These are phyloP conservation scores for Kryptopterus vitreolus DNA, from an alignment of 2,797 vertebrate genomes.

Conservation along the genomic window DNA sequence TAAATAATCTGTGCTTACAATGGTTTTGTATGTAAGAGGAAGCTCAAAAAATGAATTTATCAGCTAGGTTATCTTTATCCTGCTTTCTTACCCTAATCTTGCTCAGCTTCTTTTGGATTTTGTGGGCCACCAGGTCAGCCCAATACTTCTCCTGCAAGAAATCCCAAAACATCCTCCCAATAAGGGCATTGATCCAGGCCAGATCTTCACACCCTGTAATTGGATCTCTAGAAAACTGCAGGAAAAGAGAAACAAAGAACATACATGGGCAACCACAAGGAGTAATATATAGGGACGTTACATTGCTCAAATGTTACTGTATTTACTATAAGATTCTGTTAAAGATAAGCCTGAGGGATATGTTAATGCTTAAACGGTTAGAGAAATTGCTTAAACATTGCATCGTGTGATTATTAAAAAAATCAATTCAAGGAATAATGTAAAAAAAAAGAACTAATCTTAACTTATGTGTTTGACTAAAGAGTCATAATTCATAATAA, in stretches of 20 bases:
- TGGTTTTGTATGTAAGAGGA: not conserved
- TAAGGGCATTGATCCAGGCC: slow-evolving; percentile 79
- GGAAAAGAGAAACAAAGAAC: not conserved
- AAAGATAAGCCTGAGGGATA: too few relatives aligned
- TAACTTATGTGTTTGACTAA: too few relatives aligned
- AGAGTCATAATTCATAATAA: too few relatives aligned
- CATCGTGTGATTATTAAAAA: too few relatives aligned
- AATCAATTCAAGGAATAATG: too few relatives aligned
- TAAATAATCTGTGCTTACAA: not conserved
- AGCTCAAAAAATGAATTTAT: not conserved
- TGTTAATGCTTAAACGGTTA: not conserved
- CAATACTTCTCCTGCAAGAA: slow-evolving; percentile 84
- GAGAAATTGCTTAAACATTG: not conserved
- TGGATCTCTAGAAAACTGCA: slow-evolving; percentile 61
- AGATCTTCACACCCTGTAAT: slow-evolving; percentile 52
- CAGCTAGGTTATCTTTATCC: not conserved
- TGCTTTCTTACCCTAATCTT: slow-evolving; percentile 81
- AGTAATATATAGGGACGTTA: not conserved
- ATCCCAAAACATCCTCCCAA: slow-evolving; percentile 87
- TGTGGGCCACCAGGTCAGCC: slow-evolving; percentile 81
- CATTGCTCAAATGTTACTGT: not conserved
- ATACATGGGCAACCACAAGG: not conserved
- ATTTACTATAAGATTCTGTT: too few relatives aligned
- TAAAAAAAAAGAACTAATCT: too few relatives aligned
- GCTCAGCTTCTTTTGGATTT: slow-evolving; percentile 87